Base-by-base conservation (phyloP, 1,140 invertebrate species). In the Drosophila kikkawai region DNA sequence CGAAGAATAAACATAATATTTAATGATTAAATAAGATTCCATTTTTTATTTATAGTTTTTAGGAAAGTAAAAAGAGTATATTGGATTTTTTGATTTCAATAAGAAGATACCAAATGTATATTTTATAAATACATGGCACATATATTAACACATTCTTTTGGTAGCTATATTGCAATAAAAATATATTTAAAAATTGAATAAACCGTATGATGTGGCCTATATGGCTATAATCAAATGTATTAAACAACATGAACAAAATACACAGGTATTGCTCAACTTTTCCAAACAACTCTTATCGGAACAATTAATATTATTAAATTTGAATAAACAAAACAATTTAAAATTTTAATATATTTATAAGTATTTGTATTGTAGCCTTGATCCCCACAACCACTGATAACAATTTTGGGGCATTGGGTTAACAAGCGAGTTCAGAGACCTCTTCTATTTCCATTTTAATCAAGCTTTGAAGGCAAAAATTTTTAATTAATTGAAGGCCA, bases 331-430 rank as follows among this genome's bases (percentile, higher is more conserved):
- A 29, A 29, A 29, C 26, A 29, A 6, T 6, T 29, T 29, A 0
- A 29, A 29, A 29, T 29, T 29, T 29, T 0, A 29, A 29, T 36
- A 19, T 19, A 7, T 36, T 26, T 4, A 19, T 9, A 19, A 34
- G 34, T 32, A 22, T 17, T 65, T 60, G 8, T 32, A 6, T 32
- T 13, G 13, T 7, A 64, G 26, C 22, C 17, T 39, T 50, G 45
- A 65, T 36, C 17, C 12, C n/a, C 66, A 26, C 3, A 39, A 37
- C 26, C n/a, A 41, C 19, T 53, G 60, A 69, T 69, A 65, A 36
- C 11, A 41, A 13, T 17, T 22, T 13, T 15, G 47, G 17, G 15
- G 26, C 26, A 19, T 22, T 22, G 19, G 32, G 9, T 50, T 39
- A 26, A 47, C 19, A 61, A 29, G 1, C 13, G 5, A 17, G 41